Percentiles rank a stretch among this genome's conserved stretches.
These are phyloP conservation scores for Aethes cnicana DNA, from an alignment of 2,888 invertebrate species.

Conservation along the genomic window DNA sequence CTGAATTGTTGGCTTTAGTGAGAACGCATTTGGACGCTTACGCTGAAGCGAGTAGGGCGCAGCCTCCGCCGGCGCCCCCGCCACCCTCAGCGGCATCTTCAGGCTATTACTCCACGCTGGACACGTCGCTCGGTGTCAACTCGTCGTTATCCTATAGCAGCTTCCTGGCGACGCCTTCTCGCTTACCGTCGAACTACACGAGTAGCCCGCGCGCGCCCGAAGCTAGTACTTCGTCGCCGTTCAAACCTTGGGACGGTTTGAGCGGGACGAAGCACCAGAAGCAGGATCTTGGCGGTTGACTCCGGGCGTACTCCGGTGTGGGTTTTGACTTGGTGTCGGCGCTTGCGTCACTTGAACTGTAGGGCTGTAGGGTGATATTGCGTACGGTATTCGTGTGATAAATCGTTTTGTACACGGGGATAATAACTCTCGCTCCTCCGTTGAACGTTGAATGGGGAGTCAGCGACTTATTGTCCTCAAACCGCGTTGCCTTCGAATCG, in stretches of 20 bases:
- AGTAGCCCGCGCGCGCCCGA: conserved; percentile 72
- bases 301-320: conserved; percentile 40
- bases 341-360: conserved; percentile 47
- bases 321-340: conserved; percentile 53
- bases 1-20: conserved; percentile 67
- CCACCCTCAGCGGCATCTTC: conserved; percentile 76
- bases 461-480: conserved; percentile 74
- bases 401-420: conserved; percentile 51
- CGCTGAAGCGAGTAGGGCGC: conserved; percentile 66
- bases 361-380: conserved; percentile 26
- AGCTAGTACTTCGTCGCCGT: conserved; percentile 62
- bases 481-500: conserved; percentile 37
- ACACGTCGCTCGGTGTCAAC: conserved; percentile 75
- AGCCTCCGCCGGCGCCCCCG: conserved; percentile 64
- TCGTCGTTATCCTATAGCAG: conserved; percentile 75
- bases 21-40: conserved; percentile 76
- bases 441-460: conserved; percentile 52
- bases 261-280: conserved; percentile 51
- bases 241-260: conserved; percentile 65
- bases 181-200: conserved; percentile 68
- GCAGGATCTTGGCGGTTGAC: conserved; percentile 72
- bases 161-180: conserved; percentile 68
- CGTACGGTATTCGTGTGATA: conserved; percentile 40
- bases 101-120: conserved; percentile 77
- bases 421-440: conserved; percentile 75